Percentiles rank a stretch among this genome's conserved stretches.
Conservation (phyloP, 2,888 invertebrate species). For the Leucoma salicis region DNA sequence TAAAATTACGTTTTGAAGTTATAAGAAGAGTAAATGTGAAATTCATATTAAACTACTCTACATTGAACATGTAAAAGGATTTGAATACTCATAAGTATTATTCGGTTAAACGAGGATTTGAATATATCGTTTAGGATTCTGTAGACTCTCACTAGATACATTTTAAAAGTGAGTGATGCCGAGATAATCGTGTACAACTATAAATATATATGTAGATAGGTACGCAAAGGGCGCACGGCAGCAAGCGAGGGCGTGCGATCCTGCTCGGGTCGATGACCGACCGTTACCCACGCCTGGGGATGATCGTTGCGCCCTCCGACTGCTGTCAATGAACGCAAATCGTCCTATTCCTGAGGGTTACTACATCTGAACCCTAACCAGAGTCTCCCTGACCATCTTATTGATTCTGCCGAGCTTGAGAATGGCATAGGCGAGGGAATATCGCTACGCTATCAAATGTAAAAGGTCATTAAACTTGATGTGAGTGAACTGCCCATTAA, state of each 20-base stretch:
- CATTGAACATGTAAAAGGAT: neutral
- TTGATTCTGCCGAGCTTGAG: slow-evolving; percentile 8
- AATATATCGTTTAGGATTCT: neutral
- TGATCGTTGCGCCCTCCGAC: slow-evolving; percentile 12
- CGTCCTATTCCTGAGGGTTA: neutral
- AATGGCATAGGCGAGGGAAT: neutral
- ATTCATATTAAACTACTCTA: neutral
- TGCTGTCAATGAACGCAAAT: slow-evolving; percentile 5
- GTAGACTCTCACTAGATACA: no score
- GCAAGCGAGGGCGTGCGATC: slow-evolving; percentile 20
- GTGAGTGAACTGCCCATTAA: slow-evolving; percentile 8
- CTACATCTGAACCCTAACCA: neutral
- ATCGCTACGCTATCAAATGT: slow-evolving; percentile 4
- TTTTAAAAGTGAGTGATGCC: neutral
- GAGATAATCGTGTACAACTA: neutral
- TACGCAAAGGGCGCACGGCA: slow-evolving; percentile 13
- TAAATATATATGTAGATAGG: neutral
- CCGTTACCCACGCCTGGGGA: slow-evolving; percentile 20
- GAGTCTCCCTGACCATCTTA: neutral
- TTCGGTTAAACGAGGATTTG: neutral
- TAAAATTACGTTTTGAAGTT: neutral
- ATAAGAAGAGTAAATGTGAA: neutral
- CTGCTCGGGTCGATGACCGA: slow-evolving; percentile 37
- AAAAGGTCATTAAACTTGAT: slow-evolving; percentile 20
- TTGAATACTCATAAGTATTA: neutral